These are phyloP conservation scores for Poecilia velifera DNA, from an alignment of 2,797 vertebrate species.

Conservation along the genomic window DNA sequence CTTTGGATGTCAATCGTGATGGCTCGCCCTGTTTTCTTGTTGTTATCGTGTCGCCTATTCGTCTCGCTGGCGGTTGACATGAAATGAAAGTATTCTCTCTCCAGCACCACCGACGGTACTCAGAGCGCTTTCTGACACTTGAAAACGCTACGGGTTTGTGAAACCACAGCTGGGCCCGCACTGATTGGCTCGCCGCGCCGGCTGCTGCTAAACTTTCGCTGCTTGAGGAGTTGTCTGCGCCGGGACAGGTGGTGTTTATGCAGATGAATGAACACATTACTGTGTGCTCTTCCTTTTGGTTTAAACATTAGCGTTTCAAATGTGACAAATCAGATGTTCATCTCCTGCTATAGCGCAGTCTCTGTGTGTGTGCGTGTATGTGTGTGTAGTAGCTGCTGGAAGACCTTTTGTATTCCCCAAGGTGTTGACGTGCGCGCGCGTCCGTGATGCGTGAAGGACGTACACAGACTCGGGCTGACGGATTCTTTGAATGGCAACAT, in stretches of 20 bases:
- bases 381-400: slow-evolving; percentile 74
- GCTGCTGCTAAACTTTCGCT: slow-evolving; percentile 88
- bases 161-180: slow-evolving; percentile 81
- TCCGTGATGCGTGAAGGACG: slow-evolving; percentile 53
- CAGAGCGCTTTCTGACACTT: slow-evolving; percentile 81
- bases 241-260: slow-evolving; percentile 99
- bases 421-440: slow-evolving; percentile 52
- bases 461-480: slow-evolving; percentile 30
- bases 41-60: slow-evolving; percentile 81
- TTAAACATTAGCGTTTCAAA: slow-evolving; percentile 99
- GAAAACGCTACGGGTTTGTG: slow-evolving; percentile 78
- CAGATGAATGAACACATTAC: slow-evolving; percentile 99
- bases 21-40: slow-evolving; percentile 79
- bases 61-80: slow-evolving; percentile 81
- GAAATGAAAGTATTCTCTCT: slow-evolving; percentile 83
- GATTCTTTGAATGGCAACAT: slow-evolving; percentile 45
- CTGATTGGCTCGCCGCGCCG: slow-evolving; percentile 81
- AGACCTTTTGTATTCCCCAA: slow-evolving; percentile 65
- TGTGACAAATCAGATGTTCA: slow-evolving; percentile 99
- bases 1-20: slow-evolving; percentile 82
- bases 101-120: slow-evolving; percentile 76
- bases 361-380: slow-evolving; percentile 76
- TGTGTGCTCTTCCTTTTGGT: slow-evolving; percentile 98
- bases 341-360: slow-evolving; percentile 86
- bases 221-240: slow-evolving; percentile 92